Percentiles rank a stretch among this genome's conserved stretches.
Evolutionary conservation across 2,888 invertebrate genomes (phyloP).

Genomic region (Drosophila siamana): DNA sequence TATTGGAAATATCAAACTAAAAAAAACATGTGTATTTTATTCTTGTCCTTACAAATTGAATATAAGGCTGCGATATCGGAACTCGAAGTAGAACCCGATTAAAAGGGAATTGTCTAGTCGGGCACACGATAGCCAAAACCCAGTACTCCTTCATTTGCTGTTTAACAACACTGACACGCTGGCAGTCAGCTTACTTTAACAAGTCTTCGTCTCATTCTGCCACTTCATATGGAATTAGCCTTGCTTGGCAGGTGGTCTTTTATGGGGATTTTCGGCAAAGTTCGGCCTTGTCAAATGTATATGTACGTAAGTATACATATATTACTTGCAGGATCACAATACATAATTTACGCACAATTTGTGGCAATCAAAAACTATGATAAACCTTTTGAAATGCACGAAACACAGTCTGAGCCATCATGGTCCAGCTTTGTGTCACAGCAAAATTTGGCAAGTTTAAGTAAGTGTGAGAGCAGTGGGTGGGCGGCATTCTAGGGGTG

Average conservation of each 20-base stretch:
- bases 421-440: slow-evolving; percentile 6
- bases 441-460: slow-evolving; percentile 19
- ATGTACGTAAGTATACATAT: slow-evolving; percentile 12
- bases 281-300: slow-evolving; percentile 21
- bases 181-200: slow-evolving; percentile 37
- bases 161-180: slow-evolving; percentile 29
- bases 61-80: no score
- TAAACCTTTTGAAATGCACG: slow-evolving; percentile 54
- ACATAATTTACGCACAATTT: slow-evolving; percentile 73
- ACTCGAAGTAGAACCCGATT: no score
- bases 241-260: slow-evolving; percentile 46
- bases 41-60: no score
- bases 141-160: no score
- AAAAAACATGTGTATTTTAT: no score
- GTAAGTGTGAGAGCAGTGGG: slow-evolving; percentile 31
- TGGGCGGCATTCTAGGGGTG: slow-evolving; percentile 20
- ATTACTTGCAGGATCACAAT: slow-evolving; percentile 41
- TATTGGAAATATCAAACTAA: no score
- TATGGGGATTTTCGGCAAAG: slow-evolving; percentile 22
- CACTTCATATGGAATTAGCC: slow-evolving; percentile 14
- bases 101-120: no score
- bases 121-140: no score
- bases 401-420: slow-evolving; percentile 7
- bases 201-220: slow-evolving; percentile 10
- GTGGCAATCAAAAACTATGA: slow-evolving; percentile 71